Percentiles rank a stretch among this genome's conserved stretches.
These are phyloP conservation scores for Lytechinus pictus DNA, from an alignment of 35 echinoderm and acorn worm species.

Conservation along the genomic window DNA sequence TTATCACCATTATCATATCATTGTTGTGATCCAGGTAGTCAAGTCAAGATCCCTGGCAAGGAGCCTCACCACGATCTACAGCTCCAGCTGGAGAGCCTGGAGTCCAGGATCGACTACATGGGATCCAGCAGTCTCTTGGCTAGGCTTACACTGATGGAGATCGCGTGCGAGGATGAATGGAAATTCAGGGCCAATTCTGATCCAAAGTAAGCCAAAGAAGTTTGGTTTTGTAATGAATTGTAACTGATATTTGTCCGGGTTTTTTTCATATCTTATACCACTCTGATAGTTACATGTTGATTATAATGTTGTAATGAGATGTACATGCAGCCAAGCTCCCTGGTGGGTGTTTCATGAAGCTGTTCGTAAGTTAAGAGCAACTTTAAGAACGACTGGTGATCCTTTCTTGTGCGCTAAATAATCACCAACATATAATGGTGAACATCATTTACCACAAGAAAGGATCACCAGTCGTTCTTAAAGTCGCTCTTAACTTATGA, in stretches of 20 bases:
- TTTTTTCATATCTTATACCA: too few species aligned
- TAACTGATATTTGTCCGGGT: neutral
- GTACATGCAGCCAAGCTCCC: too few species aligned
- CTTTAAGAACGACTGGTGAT: too few species aligned
- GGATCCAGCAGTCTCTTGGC: slow-evolving; percentile 84
- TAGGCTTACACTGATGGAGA: slow-evolving; percentile 65
- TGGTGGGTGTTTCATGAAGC: too few species aligned
- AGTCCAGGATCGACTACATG: slow-evolving; percentile 94
- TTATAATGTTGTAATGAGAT: too few species aligned
- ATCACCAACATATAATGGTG: too few species aligned
- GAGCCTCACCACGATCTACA: slow-evolving; percentile 88
- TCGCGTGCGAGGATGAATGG: slow-evolving; percentile 85
- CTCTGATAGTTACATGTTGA: too few species aligned
- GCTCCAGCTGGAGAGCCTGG: slow-evolving; percentile 63
- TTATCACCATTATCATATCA: neutral
- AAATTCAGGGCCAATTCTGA: slow-evolving; percentile 61
- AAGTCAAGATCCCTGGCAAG: slow-evolving; percentile 66
- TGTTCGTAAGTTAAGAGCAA: too few species aligned
- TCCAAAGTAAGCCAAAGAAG: neutral
- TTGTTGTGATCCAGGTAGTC: slow-evolving; percentile 50
- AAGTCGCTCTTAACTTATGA: too few species aligned
- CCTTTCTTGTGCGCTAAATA: too few species aligned
- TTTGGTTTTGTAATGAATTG: neutral
- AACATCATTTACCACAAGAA: too few species aligned
- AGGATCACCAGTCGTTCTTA: too few species aligned